A percentile compares a stretch with the other conserved stretches of the same genome.
phyloP scores from a whole-genome alignment of 2,888 invertebrate species.

The Leucophora obtusa region DNA sequence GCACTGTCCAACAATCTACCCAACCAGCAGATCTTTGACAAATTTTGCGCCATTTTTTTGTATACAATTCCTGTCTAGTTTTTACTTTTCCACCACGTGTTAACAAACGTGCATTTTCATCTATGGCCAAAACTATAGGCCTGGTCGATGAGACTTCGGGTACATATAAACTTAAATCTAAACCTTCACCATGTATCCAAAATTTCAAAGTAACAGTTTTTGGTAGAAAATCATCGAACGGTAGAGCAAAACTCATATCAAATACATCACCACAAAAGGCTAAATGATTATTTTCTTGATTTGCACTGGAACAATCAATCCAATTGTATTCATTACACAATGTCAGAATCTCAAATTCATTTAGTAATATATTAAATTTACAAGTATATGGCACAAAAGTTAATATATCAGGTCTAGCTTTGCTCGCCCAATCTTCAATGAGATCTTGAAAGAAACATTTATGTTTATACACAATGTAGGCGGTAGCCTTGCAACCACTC shows the following conservation, averaged over 20 bases:
- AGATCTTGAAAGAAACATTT: conserved; percentile 98
- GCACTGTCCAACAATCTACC: conserved; percentile 98
- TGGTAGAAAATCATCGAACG: conserved; percentile 96
- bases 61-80: conserved; percentile 79
- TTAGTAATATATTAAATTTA: conserved; percentile 92
- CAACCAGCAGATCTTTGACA: conserved; percentile 88
- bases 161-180: conserved; percentile 92
- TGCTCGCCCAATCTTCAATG: conserved; percentile 97
- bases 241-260: conserved; percentile 95
- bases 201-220: conserved; percentile 92
- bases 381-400: conserved; percentile 98
- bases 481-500: conserved; percentile 96
- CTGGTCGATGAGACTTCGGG: conserved; percentile 95
- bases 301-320: conserved; percentile 98
- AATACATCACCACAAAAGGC: conserved; percentile 96
- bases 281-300: conserved; percentile 95
- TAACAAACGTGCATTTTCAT: conserved; percentile 91
- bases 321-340: conserved; percentile 98
- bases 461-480: conserved; percentile 94
- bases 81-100: conserved; percentile 85
- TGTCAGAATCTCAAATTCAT: conserved; percentile 96
- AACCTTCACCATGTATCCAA: conserved; percentile 96
- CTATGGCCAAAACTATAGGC: conserved; percentile 88
- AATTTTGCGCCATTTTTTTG: conserved; percentile 89
- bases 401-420: conserved; percentile 94